phyloP scores from a whole-genome alignment of 2,888 invertebrate genomes.

The Chalcosyrphus nemorum region DNA sequence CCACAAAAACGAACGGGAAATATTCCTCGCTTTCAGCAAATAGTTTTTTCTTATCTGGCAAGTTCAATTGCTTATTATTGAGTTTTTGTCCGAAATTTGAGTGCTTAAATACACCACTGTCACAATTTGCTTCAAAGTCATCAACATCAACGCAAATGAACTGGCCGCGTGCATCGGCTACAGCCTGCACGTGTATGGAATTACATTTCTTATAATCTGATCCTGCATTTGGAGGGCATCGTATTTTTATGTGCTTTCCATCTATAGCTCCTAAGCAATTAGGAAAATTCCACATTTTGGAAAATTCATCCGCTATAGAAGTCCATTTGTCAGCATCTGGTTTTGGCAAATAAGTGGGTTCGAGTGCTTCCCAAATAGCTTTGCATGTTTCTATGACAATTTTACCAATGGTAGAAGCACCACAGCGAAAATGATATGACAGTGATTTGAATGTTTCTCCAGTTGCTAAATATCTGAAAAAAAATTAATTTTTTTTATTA shows the following conservation, averaged over 20 bases:
- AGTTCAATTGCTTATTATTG: background rate
- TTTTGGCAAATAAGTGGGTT: constrained; percentile 33
- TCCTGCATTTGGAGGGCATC: constrained; percentile 30
- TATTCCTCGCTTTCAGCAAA: background rate
- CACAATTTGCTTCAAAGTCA: constrained; percentile 33
- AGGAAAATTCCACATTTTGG: constrained; percentile 19
- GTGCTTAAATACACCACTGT: constrained; percentile 46
- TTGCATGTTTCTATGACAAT: constrained; percentile 39
- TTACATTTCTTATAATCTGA: constrained; percentile 19
- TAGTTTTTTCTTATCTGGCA: background rate
- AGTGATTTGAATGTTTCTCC: too few species aligned
- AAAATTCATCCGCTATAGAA: constrained; percentile 16
- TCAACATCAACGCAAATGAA: constrained; percentile 54
- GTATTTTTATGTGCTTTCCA: constrained; percentile 36
- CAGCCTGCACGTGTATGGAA: too few species aligned
- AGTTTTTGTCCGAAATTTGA: constrained; percentile 39
- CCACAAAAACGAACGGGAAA: constrained; percentile 26
- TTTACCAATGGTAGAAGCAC: constrained; percentile 31
- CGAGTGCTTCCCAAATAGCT: constrained; percentile 39
- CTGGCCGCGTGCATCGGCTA: constrained; percentile 32
- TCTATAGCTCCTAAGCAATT: constrained; percentile 36
- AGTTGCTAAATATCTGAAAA: constrained; percentile 32
- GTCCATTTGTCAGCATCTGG: constrained; percentile 40
- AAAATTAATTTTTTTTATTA: too few species aligned
- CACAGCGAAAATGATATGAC: constrained; percentile 28